Evolutionary conservation across 2,888 invertebrate genomes (phyloP).

Genomic region (Aproaerema taeniolella): DNA sequence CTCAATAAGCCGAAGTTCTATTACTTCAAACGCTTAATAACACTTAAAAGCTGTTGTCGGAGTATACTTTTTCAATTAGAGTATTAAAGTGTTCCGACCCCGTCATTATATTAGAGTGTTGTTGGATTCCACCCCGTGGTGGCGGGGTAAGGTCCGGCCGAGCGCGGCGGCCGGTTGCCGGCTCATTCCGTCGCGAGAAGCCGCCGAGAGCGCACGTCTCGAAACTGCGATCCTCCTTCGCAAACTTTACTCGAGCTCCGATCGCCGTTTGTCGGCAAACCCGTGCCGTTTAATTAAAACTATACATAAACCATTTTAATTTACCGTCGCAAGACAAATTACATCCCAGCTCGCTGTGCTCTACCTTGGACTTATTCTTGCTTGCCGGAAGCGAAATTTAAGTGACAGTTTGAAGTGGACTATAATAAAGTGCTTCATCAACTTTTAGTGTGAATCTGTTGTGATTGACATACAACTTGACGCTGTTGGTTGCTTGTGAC

Average conservation of each 20-base stretch:
- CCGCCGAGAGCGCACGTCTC: conserved; percentile 38
- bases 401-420: conserved; percentile 56
- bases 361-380: conserved; percentile 19
- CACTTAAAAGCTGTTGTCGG: conserved; percentile 64
- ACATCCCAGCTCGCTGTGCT: conserved; percentile 15
- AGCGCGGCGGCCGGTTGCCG: conserved; percentile 20
- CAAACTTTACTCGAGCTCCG: conserved; percentile 68
- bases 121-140: conserved; percentile 66
- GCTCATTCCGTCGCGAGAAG: conserved; percentile 56
- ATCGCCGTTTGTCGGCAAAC: conserved; percentile 26
- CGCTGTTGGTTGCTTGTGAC: too few species aligned
- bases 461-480: conserved; percentile 31
- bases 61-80: conserved; percentile 76
- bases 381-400: conserved; percentile 16
- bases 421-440: conserved; percentile 37
- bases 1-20: too few species aligned
- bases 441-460: conserved; percentile 49
- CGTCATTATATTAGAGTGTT: conserved; percentile 77
- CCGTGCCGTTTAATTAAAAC: conserved; percentile 28
- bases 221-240: conserved; percentile 19
- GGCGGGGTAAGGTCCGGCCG: conserved; percentile 34
- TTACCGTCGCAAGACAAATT: conserved; percentile 20
- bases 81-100: conserved; percentile 76
- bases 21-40: conserved; percentile 41
- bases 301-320: conserved; percentile 30